Conservation (phyloP, 2,113 vertebrate species). For the Halichoeres trimaculatus region DNA sequence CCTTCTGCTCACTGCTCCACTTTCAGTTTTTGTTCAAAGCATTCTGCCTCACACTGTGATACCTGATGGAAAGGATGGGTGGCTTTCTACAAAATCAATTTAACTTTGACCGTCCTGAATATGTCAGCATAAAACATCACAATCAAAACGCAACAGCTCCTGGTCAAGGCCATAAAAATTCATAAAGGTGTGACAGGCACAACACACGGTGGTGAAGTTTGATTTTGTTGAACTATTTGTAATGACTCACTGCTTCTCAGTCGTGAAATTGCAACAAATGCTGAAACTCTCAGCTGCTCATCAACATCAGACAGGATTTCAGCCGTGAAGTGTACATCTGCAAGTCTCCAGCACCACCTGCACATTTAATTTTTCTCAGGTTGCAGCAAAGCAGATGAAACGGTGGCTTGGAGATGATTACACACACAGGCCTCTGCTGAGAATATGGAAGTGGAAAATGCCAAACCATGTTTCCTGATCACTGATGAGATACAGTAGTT, state of each 20-base stretch:
- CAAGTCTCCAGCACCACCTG: conserved; percentile 9
- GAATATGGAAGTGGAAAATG: conserved; percentile 35
- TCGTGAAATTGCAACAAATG: conserved; percentile 35
- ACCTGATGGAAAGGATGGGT: conserved; percentile 37
- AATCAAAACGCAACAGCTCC: conserved; percentile 41
- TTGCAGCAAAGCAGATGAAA: conserved; percentile 30
- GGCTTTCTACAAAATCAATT: conserved; percentile 41
- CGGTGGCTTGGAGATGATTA: conserved; percentile 44
- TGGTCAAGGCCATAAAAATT: conserved; percentile 7
- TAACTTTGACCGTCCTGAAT: conserved; percentile 32
- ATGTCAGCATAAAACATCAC: conserved; percentile 23
- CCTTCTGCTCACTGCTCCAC: conserved; percentile 28
- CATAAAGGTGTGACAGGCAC: conserved; percentile 1
- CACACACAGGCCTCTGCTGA: conserved; percentile 1
- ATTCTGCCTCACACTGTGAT: conserved; percentile 41
- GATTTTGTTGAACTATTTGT: conserved; percentile 17
- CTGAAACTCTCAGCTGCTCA: conserved; percentile 27
- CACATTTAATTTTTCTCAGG: conserved; percentile 25
- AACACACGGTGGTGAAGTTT: not conserved
- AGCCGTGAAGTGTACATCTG: conserved; percentile 25
- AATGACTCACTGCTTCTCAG: conserved; percentile 18
- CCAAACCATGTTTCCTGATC: conserved; percentile 36
- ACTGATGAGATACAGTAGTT: conserved; percentile 21
- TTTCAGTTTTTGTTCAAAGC: conserved; percentile 58
- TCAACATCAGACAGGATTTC: conserved; percentile 31